A percentile compares a stretch with the other conserved stretches of the same genome.
Conservation (phyloP, 2,888 invertebrate genomes). For the Linyphia triangularis region DNA sequence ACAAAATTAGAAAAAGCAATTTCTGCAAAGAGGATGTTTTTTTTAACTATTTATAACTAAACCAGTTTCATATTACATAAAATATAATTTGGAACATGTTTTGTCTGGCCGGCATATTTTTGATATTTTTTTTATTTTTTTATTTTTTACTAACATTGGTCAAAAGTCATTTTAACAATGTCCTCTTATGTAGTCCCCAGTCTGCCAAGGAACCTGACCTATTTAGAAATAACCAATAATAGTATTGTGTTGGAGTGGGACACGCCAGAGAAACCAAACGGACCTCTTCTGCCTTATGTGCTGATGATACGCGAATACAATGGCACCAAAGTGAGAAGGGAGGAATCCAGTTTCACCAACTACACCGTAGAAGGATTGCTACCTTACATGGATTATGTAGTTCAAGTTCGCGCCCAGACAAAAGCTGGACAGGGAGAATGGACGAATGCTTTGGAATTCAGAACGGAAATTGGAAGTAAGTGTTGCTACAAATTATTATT, state of each 20-base stretch:
- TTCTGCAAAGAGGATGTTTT: too few species aligned
- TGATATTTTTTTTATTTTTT: not conserved
- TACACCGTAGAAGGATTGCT: not conserved
- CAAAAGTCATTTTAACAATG: too few species aligned
- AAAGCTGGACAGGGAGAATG: not conserved
- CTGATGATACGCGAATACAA: not conserved
- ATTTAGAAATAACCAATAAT: not conserved
- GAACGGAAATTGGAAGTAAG: slow-evolving; percentile 31
- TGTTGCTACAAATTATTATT: not conserved
- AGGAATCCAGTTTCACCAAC: not conserved
- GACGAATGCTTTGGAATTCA: not conserved
- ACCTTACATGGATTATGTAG: slow-evolving; percentile 10
- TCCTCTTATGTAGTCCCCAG: slow-evolving; percentile 9
- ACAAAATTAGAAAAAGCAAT: too few species aligned
- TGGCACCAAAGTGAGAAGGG: not conserved
- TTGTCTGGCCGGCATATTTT: not conserved
- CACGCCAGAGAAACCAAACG: not conserved
- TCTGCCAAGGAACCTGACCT: slow-evolving; percentile 3
- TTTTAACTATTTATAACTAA: too few species aligned
- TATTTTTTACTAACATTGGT: too few species aligned
- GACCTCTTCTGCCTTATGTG: slow-evolving; percentile 11
- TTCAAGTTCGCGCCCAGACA: slow-evolving; percentile 9
- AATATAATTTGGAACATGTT: too few species aligned
- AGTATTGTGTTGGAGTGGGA: slow-evolving; percentile 7
- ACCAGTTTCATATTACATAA: too few species aligned